Evolutionary conservation across 2,113 vertebrate species (phyloP), one percentile per base, ranked within the genome.

Genomic region (Notiomystis cincta): DNA sequence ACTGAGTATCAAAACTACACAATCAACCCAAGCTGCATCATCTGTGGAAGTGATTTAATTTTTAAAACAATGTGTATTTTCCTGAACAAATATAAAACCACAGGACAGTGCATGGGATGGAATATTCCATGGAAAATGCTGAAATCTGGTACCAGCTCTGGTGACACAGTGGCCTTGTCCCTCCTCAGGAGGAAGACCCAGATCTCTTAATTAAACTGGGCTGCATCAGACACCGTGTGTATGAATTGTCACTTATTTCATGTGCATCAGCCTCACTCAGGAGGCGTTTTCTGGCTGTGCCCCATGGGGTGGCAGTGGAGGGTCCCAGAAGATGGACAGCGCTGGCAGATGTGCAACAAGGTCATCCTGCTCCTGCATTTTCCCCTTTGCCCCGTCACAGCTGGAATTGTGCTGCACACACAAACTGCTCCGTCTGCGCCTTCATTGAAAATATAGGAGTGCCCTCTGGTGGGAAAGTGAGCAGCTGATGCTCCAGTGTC

Each of bases 361-460:
- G 24, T 57, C 73, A 53, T 69, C 15, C n/a, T 18, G 14, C 23
- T 30, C 40, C 57, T 15, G 56, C 5, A 2, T 31, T 66, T 79
- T 47, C 9, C 19, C 69, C 23, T 6, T 53, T 33, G 23, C 47
- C 6, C 0, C 22, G 31, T 38, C 3, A 4, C 69, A 51, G 35
- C 31, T 64, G 38, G 51, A 48, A 42, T 14, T 33, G 45, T 4
- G 7, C 13, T 0, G 0, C 12, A 2, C 21, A 3, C 2, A 7
- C 22, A 7, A 47, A 19, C 21, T 21, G 9, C 18, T 23, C 31
- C 4, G 11, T 0, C 3, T 5, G 4, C n/a, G 22, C 6, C 23
- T 61, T 82, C 62, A 93, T 96, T 80, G 76, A 95, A 95, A 91
- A 97, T 96, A 89, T 92, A 85, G 73, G 87, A 95, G 96, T 94